Percentiles rank a stretch among this genome's conserved stretches.
Evolutionary conservation across 2,888 invertebrate species (phyloP).

Genomic region (Pterostichus niger): DNA sequence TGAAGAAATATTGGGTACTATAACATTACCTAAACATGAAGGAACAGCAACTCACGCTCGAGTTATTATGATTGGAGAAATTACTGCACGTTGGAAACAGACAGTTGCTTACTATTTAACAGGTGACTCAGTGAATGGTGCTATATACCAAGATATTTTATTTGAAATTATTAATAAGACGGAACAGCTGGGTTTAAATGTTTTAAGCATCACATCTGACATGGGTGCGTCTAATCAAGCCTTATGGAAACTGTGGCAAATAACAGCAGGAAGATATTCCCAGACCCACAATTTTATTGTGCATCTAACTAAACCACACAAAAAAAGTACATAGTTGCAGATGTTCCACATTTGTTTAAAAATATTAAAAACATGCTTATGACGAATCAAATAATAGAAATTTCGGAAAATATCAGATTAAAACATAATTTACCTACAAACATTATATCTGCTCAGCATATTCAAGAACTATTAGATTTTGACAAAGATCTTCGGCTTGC

Average conservation of each 20-base stretch:
- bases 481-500: conserved; percentile 68
- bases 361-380: conserved; percentile 60
- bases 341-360: conserved; percentile 58
- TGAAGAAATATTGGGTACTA: conserved; percentile 58
- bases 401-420: conserved; percentile 14
- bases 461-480: conserved; percentile 67
- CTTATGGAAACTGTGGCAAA: too few relatives aligned
- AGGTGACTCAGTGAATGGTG: conserved; percentile 45
- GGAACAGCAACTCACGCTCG: conserved; percentile 64
- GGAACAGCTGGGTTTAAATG: conserved; percentile 66
- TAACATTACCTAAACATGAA: conserved; percentile 66
- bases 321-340: conserved; percentile 48
- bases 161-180: conserved; percentile 43
- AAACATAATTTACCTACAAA: conserved; percentile 64
- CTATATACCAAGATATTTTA: conserved; percentile 43
- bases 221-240: conserved; percentile 70
- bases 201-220: conserved; percentile 70
- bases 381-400: conserved; percentile 26
- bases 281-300: too few relatives aligned
- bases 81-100: conserved; percentile 65
- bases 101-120: conserved; percentile 64
- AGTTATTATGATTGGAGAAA: conserved; percentile 66
- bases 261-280: too few relatives aligned
- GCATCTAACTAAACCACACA: conserved; percentile 24
- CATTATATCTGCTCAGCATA: conserved; percentile 66